A percentile compares a stretch with the other conserved stretches of the same genome.
Conservation (phyloP, 2,888 invertebrate genomes). For the Acleris holmiana region DNA sequence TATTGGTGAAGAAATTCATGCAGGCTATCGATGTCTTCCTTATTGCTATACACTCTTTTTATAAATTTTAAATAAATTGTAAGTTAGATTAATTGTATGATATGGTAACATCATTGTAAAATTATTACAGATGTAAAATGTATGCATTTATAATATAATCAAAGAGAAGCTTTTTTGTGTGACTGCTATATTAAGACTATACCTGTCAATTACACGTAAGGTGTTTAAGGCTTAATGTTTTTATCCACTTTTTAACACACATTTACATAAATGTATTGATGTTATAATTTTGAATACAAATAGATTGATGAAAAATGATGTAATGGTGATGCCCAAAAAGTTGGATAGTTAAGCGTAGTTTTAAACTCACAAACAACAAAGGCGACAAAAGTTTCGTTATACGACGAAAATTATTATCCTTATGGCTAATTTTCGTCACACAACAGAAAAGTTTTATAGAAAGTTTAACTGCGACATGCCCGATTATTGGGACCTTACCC, state of each 20-base stretch:
- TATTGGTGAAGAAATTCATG: constrained; percentile 74
- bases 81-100: constrained; percentile 62
- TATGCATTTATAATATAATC: constrained; percentile 3
- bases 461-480: too few species aligned
- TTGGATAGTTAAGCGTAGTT: too few species aligned
- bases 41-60: constrained; percentile 82
- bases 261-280: not conserved
- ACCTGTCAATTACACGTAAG: constrained; percentile 39
- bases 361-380: too few species aligned
- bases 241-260: not conserved
- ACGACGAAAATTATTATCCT: too few species aligned
- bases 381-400: too few species aligned
- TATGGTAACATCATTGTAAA: constrained; percentile 30
- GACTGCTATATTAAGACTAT: constrained; percentile 38
- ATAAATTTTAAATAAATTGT: constrained; percentile 70
- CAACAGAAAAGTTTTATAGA: too few species aligned
- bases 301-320: too few species aligned
- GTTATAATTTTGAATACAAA: too few species aligned
- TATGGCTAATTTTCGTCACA: too few species aligned
- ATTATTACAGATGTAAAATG: constrained; percentile 11
- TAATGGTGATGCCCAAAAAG: too few species aligned
- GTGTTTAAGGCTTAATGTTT: constrained; percentile 1
- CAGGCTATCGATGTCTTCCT: constrained; percentile 85
- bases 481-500: too few species aligned
- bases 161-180: constrained; percentile 32